Base-by-base conservation (phyloP, 2,113 vertebrate species). In the Dendropsophus ebraccatus region DNA sequence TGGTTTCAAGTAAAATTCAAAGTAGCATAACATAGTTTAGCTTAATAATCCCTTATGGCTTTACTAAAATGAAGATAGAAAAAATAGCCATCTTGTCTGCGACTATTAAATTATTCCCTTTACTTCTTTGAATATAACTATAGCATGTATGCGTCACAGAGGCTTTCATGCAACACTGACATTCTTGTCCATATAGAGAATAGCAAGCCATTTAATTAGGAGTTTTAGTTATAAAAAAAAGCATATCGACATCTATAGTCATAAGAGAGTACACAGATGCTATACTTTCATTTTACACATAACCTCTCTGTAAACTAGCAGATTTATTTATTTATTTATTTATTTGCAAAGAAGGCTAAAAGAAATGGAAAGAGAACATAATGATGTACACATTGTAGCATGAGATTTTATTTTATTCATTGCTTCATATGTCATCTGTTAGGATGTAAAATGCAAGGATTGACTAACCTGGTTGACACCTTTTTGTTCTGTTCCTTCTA, bases 131-230 rank as follows among this genome's bases (percentile, higher is more conserved):
- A 69, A 82, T 82, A 82, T 28, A 65, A 67, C 25, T 78, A 56
- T 62, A 82, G 80, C 25, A 54, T 74, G 32, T 73, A 58, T 83
- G 82, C 32, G 35, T 83, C 49, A 73, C 32, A 56, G 67, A 41
- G 41, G 32, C 82, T 83, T 73, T 73, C 49, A 74, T 83, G 52
- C 69, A 83, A 72, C 19, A 83, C 49, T 54, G 73, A 73, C 50
- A 21, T 74, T 73, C 69, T 60, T 83, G 49, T 58, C 60, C 82
- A 84, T 74, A 74, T 73, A 73, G 82, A 50, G 82, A 74, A 84
- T 84, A 73, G 23, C 35, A 60, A 84, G 35, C 35, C 50, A 74
- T 84, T 74, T 84, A 84, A 84, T 84, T 74, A 75, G 69, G 35
- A 28, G 52, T 75, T 84, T 74, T 74, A 69, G 54, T 41, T 41